These are phyloP conservation scores for Hystrix brachyura DNA, from an alignment of 2,113 vertebrate genomes.

Conservation along the genomic window DNA sequence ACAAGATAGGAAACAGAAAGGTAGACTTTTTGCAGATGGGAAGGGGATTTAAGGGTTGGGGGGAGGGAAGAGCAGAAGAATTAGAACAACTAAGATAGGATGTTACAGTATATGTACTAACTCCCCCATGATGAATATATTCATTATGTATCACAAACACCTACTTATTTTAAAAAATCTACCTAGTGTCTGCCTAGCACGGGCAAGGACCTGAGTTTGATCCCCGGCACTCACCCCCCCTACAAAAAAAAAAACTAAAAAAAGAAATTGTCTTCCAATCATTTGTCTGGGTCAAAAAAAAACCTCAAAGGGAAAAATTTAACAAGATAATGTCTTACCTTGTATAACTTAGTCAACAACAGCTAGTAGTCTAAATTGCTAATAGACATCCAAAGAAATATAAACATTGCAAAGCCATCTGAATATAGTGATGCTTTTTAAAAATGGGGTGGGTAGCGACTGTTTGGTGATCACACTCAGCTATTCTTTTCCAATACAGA, in stretches of 20 bases:
- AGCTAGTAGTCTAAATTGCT: conserved; percentile 37
- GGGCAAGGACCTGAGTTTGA: no score
- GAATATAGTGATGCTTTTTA: neutral
- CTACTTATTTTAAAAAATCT: neutral
- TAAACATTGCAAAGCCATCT: conserved; percentile 8
- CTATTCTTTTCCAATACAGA: conserved; percentile 59
- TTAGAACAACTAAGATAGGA: neutral
- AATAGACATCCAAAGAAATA: conserved; percentile 56
- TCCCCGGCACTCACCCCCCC: no score
- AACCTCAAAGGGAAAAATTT: conserved; percentile 16
- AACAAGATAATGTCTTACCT: neutral
- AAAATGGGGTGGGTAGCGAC: conserved; percentile 22
- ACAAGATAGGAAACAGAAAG: neutral
- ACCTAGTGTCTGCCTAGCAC: no score
- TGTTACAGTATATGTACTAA: neutral
- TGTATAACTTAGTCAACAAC: conserved; percentile 26
- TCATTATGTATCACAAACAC: neutral
- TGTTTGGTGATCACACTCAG: conserved; percentile 4
- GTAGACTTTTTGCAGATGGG: neutral
- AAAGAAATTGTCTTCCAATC: neutral
- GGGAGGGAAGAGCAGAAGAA: neutral
- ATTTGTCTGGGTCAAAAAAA: conserved; percentile 54
- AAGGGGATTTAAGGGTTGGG: neutral
- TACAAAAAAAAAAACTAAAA: neutral
- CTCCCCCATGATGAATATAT: neutral